These are phyloP conservation scores for Melipona bicolor DNA, from an alignment of 2,888 invertebrate genomes.

Conservation along the genomic window DNA sequence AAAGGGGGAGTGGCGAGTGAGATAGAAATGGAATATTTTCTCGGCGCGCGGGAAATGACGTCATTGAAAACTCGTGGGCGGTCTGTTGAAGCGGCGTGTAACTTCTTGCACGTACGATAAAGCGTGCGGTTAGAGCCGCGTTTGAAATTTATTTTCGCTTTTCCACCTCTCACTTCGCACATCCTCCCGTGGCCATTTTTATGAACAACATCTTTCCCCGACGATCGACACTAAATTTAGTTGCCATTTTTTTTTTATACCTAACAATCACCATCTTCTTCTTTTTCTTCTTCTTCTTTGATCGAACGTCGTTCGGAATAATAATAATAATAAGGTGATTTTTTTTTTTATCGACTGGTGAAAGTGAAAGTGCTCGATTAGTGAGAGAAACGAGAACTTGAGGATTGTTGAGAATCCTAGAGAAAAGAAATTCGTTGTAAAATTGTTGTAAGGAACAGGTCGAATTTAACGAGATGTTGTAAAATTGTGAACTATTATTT, in stretches of 20 bases:
- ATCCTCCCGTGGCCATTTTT: conserved; percentile 3
- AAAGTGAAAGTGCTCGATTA: not conserved
- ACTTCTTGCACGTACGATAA: conserved; percentile 10
- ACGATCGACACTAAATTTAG: conserved; percentile 22
- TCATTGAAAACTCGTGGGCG: conserved; percentile 51
- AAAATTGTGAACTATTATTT: too few relatives aligned
- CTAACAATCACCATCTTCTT: not conserved
- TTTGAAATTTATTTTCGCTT: conserved; percentile 39
- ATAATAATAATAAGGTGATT: conserved; percentile 19
- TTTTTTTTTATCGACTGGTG: not conserved
- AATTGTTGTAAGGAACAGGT: too few relatives aligned
- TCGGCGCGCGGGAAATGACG: conserved; percentile 37
- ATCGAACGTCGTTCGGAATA: not conserved
- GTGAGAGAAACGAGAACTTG: too few relatives aligned
- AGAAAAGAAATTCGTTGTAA: too few relatives aligned
- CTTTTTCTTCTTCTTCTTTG: not conserved
- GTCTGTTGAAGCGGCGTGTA: conserved; percentile 46
- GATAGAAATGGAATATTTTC: conserved; percentile 27
- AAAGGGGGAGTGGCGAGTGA: too few relatives aligned
- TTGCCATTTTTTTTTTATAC: conserved; percentile 15
- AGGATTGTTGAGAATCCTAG: too few relatives aligned
- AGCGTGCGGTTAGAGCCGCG: conserved; percentile 9
- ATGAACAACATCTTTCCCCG: conserved; percentile 14
- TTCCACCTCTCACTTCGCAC: not conserved
- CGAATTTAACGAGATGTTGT: too few relatives aligned